Evolutionary conservation across 1,140 invertebrate genomes (phyloP).

Genomic region (Tetramorium alpestre): DNA sequence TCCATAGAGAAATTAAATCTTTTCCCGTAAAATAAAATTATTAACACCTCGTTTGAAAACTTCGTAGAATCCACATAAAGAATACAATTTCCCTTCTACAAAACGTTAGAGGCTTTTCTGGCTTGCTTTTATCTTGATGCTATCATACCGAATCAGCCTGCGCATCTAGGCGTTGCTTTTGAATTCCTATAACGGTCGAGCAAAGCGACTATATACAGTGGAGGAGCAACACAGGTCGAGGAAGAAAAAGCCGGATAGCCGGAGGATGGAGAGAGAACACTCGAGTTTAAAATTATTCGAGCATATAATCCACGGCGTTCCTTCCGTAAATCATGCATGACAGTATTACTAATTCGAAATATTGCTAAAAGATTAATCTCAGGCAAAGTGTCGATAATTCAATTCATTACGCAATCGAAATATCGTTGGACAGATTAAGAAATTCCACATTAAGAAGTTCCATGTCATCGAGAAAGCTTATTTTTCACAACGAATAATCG

Average conservation of each 20-base stretch:
- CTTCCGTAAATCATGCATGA: conserved; percentile 41
- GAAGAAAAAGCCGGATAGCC: conserved; percentile 27
- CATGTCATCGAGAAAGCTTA: conserved; percentile 2
- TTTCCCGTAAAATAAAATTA: conserved; percentile 8
- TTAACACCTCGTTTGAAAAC: background rate
- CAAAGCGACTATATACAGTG: conserved; percentile 23
- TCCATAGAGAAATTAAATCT: background rate
- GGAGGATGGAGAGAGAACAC: conserved; percentile 33
- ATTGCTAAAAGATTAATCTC: conserved; percentile 33
- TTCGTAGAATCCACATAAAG: conserved; percentile 6
- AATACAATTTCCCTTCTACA: conserved; percentile 22
- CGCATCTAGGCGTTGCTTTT: conserved; percentile 45
- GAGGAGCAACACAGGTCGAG: background rate
- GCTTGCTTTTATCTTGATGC: conserved; percentile 35
- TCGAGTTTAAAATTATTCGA: conserved; percentile 71
- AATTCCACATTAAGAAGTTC: conserved; percentile 14
- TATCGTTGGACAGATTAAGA: background rate
- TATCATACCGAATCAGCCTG: conserved; percentile 53
- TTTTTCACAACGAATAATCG: conserved; percentile 24
- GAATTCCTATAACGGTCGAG: conserved; percentile 48
- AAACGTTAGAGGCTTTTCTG: conserved; percentile 17
- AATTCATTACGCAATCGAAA: conserved; percentile 8
- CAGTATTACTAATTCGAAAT: background rate
- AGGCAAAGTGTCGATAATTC: conserved; percentile 32
- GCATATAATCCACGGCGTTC: conserved; percentile 67